A percentile compares a stretch with the other conserved stretches of the same genome.
Evolutionary conservation across 2,797 vertebrate species (phyloP).

Genomic region (Xenopus petersii): DNA sequence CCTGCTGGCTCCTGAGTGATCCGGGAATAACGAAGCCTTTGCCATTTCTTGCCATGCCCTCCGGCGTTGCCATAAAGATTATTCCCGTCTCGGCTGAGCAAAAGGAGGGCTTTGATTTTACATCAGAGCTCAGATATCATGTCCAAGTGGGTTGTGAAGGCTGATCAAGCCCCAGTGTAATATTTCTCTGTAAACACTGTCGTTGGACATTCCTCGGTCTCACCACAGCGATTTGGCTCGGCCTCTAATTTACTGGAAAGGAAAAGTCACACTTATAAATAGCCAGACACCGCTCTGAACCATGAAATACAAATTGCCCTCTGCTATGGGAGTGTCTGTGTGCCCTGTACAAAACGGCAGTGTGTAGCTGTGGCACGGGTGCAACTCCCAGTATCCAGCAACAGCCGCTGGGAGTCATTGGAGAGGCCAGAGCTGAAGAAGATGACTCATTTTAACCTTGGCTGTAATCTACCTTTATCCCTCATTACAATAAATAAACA

Average conservation of each 20-base stretch:
- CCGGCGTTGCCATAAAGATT: conserved; percentile 2
- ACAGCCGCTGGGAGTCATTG: too few species aligned
- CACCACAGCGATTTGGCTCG: conserved; percentile 31
- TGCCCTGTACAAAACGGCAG: too few species aligned
- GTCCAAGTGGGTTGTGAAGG: neutral
- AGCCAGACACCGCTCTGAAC: conserved; percentile 21
- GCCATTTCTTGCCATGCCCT: neutral
- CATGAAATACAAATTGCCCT: conserved; percentile 7
- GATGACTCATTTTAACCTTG: too few species aligned
- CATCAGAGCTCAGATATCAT: too few species aligned
- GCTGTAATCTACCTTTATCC: too few species aligned
- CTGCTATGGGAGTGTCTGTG: too few species aligned
- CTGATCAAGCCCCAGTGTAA: conserved; percentile 15
- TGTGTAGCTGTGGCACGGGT: too few species aligned
- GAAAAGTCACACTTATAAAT: conserved; percentile 28
- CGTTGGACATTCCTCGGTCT: conserved; percentile 24
- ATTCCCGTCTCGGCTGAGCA: neutral
- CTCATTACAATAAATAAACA: too few species aligned
- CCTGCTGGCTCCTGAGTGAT: too few species aligned
- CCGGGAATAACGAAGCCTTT: too few species aligned
- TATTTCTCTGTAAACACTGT: conserved; percentile 2
- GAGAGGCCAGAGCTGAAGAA: too few species aligned
- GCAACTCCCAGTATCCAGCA: too few species aligned
- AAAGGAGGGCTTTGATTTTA: conserved; percentile 1
- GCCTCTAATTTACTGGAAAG: conserved; percentile 19